Conservation (phyloP, 2,797 vertebrate species). For the Alcedo atthis region DNA sequence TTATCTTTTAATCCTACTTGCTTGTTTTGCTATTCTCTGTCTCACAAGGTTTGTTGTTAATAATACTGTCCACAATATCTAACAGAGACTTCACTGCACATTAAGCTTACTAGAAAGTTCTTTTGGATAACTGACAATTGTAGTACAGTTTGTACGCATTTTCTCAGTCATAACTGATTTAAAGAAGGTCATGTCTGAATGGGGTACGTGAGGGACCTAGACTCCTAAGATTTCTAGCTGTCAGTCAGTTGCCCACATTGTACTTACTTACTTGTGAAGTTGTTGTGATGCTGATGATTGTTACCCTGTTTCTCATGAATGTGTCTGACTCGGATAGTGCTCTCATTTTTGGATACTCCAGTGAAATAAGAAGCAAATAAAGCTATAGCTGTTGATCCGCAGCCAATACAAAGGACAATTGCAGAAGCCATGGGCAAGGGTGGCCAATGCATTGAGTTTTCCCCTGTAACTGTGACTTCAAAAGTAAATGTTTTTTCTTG, state of each 20-base stretch:
- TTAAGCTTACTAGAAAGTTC: background rate
- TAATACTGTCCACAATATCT: background rate
- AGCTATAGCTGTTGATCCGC: background rate
- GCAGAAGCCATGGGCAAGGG: background rate
- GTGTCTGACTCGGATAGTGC: background rate
- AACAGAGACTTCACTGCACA: background rate
- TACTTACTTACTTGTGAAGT: background rate
- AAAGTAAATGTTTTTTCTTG: background rate
- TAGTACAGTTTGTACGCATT: background rate
- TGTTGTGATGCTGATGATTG: accelerated
- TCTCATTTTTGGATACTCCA: background rate
- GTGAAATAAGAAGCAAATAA: background rate
- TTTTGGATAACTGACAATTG: background rate
- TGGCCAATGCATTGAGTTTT: background rate
- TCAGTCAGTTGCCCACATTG: background rate
- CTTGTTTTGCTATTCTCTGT: background rate
- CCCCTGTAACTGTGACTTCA: background rate
- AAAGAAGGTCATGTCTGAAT: background rate
- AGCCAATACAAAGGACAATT: background rate
- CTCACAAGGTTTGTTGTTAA: background rate
- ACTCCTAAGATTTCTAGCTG: background rate
- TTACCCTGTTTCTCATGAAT: accelerated
- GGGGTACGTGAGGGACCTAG: background rate
- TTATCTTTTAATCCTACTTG: background rate
- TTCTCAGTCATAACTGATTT: background rate